Percentiles rank a stretch among this genome's conserved stretches.
These are phyloP conservation scores for Podarcis siculus DNA, from an alignment of 2,797 vertebrate species.

Conservation along the genomic window DNA sequence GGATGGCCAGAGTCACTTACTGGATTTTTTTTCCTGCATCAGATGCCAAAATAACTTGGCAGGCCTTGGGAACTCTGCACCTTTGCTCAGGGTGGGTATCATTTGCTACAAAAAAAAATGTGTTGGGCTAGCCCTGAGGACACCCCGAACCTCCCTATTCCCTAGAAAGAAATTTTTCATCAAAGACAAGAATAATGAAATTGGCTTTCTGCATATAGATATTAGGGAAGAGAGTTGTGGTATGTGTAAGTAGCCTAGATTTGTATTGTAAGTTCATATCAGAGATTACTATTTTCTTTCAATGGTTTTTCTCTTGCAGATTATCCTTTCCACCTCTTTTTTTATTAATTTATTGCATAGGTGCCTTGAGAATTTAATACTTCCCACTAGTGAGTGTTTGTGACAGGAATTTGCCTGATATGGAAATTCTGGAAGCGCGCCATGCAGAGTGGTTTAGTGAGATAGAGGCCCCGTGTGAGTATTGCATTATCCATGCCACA, in stretches of 20 bases:
- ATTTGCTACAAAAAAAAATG: background rate
- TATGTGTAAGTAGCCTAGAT: background rate
- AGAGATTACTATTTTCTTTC: background rate
- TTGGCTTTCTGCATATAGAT: background rate
- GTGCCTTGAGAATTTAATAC: background rate
- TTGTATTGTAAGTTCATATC: background rate
- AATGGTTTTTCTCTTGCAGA: background rate
- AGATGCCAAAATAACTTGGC: background rate
- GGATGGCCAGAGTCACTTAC: too few relatives aligned
- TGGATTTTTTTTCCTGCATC: too few relatives aligned
- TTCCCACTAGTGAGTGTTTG: conserved; percentile 35
- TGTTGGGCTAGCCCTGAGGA: background rate
- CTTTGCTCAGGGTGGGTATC: too few relatives aligned
- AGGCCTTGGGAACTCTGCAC: background rate
- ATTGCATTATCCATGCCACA: background rate
- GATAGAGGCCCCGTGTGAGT: conserved; percentile 34
- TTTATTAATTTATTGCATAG: background rate
- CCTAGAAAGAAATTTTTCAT: background rate
- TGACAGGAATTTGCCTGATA: conserved; percentile 39
- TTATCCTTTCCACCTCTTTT: background rate
- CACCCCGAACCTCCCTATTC: background rate
- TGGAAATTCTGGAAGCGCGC: conserved; percentile 36
- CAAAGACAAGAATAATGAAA: background rate
- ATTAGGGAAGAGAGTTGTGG: background rate
- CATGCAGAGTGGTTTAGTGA: conserved; percentile 54